phyloP scores from a whole-genome alignment of 2,113 vertebrate genomes.

The Halichoerus grypus region DNA sequence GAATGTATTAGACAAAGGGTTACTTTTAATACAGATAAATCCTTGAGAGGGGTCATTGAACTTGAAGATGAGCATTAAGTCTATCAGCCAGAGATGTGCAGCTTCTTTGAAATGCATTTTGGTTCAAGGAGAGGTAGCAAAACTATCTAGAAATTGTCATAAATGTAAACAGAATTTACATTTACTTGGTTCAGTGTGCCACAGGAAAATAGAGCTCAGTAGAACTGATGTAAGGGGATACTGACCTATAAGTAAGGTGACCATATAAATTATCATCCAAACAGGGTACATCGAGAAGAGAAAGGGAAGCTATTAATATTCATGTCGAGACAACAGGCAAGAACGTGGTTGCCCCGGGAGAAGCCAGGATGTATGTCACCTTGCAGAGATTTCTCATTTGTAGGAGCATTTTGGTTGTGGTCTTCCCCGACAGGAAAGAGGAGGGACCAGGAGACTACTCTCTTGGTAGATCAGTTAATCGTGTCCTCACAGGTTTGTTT shows the following conservation, averaged over 20 bases:
- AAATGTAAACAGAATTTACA: background rate
- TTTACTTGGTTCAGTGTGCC: background rate
- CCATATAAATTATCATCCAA: background rate
- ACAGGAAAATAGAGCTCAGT: background rate
- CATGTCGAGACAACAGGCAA: background rate
- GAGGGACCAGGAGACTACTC: no score
- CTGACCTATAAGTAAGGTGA: background rate
- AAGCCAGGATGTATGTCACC: background rate
- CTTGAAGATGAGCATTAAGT: background rate
- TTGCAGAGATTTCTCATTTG: background rate
- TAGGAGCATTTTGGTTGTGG: background rate
- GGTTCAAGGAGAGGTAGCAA: background rate
- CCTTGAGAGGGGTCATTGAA: background rate
- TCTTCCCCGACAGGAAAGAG: background rate
- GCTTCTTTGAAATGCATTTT: background rate
- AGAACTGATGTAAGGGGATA: background rate
- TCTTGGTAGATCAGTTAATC: background rate
- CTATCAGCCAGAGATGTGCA: background rate
- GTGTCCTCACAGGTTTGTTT: no score
- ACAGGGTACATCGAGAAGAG: background rate
- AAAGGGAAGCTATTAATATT: background rate
- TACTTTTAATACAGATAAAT: background rate
- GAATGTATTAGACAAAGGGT: background rate
- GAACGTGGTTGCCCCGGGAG: background rate
- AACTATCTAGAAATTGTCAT: background rate